Evolutionary conservation across 2,797 vertebrate species (phyloP), one percentile per base, ranked within the genome.

Genomic region (Sebastes alutus): DNA sequence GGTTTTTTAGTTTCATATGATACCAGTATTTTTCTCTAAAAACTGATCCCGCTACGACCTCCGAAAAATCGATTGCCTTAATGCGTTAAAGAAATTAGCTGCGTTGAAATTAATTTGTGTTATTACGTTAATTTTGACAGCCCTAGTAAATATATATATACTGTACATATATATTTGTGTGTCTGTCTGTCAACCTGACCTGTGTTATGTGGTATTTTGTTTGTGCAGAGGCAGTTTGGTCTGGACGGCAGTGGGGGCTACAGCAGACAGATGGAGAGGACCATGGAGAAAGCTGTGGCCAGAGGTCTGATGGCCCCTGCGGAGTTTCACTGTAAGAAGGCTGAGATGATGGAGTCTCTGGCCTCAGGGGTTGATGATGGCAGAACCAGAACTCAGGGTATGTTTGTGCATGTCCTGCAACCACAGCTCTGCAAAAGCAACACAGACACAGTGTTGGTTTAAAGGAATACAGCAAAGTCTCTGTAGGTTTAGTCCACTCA

Each of bases 301-400:
- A 92, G 91, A 22, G 98, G 98, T 81, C 93, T 92, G 64, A 95
- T 99, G 96, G 90, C 88, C 30, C 97, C 97, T 0, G 93, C 93
- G 70, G 97, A 99, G 60, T 99, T 97, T 92, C 97, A 99, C 81
- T 93, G 81, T 66, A 97, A 95, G 81, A 97, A 92, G 94, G 95
- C 94, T 2, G 96, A 97, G 66, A 94, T 99, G 95, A 96, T 98
- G 96, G 97, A 98, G 90, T 95, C 95, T 46, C 89, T 99, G 85
- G 96, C 97, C 82, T 92, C 95, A 33, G 97, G 98, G 61, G 29
- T 96, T 81, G 98, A 99, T 88, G 97, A 99, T 82, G 97, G 97
- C 73, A 96, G 77, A 84, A 98, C 97, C 75, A 97, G 93, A 93
- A 98, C 98, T 58, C 94, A 94, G 74, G 97, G 98, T 99, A 66